Evolutionary conservation across 2,888 invertebrate species (phyloP).

Genomic region (Amitus sp.): DNA sequence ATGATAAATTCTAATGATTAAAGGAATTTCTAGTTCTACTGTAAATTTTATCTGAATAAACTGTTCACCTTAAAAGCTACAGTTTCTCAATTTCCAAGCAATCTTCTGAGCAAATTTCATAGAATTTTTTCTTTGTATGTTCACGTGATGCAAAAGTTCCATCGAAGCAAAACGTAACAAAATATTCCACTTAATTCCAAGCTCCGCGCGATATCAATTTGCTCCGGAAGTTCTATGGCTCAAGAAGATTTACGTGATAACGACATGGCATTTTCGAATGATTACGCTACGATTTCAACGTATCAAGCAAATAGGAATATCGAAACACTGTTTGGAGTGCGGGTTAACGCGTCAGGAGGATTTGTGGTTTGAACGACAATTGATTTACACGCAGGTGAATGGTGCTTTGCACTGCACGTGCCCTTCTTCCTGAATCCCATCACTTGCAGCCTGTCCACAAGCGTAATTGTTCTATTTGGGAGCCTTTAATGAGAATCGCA

Average conservation of each 20-base stretch:
- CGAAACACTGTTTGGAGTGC: constrained; percentile 42
- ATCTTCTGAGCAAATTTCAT: constrained; percentile 57
- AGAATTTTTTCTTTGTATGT: constrained; percentile 46
- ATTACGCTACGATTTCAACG: constrained; percentile 30
- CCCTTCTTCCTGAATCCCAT: constrained; percentile 34
- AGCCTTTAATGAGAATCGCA: constrained; percentile 36
- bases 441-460: constrained; percentile 38
- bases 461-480: constrained; percentile 38
- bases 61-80: too few relatives aligned
- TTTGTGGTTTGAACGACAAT: constrained; percentile 56
- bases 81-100: constrained; percentile 39
- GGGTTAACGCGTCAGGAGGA: constrained; percentile 49
- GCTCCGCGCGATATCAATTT: constrained; percentile 21
- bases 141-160: constrained; percentile 12
- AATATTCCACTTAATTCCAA: neutral
- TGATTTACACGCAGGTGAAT: constrained; percentile 53
- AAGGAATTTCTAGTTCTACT: too few relatives aligned
- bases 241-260: constrained; percentile 31
- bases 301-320: constrained; percentile 35
- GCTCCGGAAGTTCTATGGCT: constrained; percentile 4
- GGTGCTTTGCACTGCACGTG: constrained; percentile 27
- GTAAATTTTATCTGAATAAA: too few relatives aligned
- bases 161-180: neutral
- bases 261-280: constrained; percentile 30
- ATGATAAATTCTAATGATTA: too few relatives aligned